Conservation (phyloP, 2,113 vertebrate species). For the Caranx melampygus region DNA sequence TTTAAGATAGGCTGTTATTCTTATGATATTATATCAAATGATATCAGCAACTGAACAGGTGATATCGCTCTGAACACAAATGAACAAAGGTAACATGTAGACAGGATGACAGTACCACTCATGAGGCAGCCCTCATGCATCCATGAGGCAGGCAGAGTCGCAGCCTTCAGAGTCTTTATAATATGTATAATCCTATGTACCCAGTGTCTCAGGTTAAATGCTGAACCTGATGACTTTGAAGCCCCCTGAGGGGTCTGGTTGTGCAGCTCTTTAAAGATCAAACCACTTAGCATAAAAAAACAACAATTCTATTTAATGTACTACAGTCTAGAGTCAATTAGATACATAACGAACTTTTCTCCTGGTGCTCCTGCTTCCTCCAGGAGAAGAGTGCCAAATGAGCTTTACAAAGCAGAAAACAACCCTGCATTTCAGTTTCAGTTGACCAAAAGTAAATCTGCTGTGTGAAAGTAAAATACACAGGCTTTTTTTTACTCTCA, state of each 20-base stretch:
- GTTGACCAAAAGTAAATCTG: not conserved
- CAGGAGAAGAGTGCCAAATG: not conserved
- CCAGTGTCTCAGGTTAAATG: not conserved
- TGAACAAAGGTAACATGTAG: no score
- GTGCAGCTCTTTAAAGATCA: not conserved
- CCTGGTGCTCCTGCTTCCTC: no score
- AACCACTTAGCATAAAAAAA: not conserved
- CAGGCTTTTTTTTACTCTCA: not conserved
- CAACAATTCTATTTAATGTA: not conserved
- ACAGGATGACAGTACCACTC: no score
- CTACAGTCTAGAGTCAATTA: not conserved
- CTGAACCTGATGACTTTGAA: not conserved
- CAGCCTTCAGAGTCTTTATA: not conserved
- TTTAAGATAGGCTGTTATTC: no score
- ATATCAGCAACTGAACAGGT: no score
- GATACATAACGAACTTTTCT: no score
- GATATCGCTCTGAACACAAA: no score
- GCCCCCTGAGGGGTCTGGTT: not conserved
- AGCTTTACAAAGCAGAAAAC: not conserved
- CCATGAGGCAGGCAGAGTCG: no score
- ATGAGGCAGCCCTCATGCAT: no score
- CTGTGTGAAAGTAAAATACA: not conserved
- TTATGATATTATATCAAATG: no score
- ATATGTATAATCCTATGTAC: not conserved
- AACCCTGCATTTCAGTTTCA: not conserved